Conservation (phyloP, 2,113 vertebrate species). For the Raphicerus campestris region DNA sequence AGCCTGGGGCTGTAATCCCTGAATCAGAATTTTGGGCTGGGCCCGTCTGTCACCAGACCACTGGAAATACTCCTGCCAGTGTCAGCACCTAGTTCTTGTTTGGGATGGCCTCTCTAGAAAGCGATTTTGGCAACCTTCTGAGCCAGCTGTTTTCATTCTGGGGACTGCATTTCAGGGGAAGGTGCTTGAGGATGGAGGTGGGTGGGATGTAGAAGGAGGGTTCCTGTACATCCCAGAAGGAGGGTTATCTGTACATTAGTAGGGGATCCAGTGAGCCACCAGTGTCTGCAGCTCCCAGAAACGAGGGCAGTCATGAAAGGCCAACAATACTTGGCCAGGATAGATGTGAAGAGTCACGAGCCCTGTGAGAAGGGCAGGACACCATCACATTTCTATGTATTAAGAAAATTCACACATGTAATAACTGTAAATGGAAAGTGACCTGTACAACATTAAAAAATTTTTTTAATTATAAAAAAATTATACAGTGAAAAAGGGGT, state of each 20-base stretch:
- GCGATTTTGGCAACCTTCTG: background rate
- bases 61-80: background rate
- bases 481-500: background rate
- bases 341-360: background rate
- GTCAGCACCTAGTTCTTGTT: background rate
- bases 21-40: background rate
- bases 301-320: background rate
- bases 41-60: rapidly evolving
- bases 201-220: background rate
- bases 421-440: background rate
- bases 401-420: background rate
- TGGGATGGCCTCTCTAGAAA: background rate
- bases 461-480: background rate
- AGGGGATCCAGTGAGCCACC: background rate
- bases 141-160: background rate
- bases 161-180: background rate
- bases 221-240: too few species aligned
- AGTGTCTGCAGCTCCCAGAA: background rate
- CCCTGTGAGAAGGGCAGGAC: background rate
- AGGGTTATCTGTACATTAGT: background rate
- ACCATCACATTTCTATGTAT: background rate
- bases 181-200: background rate
- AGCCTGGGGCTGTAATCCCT: background rate
- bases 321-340: background rate
- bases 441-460: background rate